A percentile compares a stretch with the other conserved stretches of the same genome.
Evolutionary conservation across 2,113 vertebrate species (phyloP).

Genomic region (Merops nubicus): DNA sequence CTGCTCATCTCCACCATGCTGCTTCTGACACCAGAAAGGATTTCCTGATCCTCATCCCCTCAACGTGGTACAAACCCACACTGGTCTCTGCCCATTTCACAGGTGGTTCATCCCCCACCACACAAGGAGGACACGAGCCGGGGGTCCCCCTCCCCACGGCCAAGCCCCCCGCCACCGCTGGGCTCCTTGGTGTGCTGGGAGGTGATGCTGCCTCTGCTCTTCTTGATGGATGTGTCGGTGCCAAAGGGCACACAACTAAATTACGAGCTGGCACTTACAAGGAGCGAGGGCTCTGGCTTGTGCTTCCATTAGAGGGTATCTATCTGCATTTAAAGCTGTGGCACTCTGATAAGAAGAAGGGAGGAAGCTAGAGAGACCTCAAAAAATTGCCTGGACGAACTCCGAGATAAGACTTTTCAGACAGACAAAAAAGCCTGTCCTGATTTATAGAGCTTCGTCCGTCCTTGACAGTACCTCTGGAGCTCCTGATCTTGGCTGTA

Average conservation of each 20-base stretch:
- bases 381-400: conserved; percentile 69
- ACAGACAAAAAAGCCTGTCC: conserved; percentile 65
- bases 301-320: conserved; percentile 72
- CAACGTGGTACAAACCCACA: neutral
- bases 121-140: rapidly evolving
- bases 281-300: conserved; percentile 56
- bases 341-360: conserved; percentile 69
- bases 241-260: conserved; percentile 61
- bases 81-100: neutral
- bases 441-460: conserved; percentile 72
- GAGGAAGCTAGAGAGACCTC: conserved; percentile 65
- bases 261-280: conserved; percentile 63
- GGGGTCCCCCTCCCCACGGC: neutral
- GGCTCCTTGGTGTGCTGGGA: neutral
- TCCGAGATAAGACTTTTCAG: conserved; percentile 73
- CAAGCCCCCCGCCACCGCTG: neutral
- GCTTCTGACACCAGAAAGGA: neutral
- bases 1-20: neutral
- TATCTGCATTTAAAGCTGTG: conserved; percentile 75
- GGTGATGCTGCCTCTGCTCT: neutral
- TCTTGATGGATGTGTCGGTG: conserved; percentile 42
- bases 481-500: conserved; percentile 37
- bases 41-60: neutral
- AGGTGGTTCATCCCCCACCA: rapidly evolving
- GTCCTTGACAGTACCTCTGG: conserved; percentile 71